phyloP scores from a whole-genome alignment of 2,888 invertebrate genomes.

The Panzeria rudis region DNA sequence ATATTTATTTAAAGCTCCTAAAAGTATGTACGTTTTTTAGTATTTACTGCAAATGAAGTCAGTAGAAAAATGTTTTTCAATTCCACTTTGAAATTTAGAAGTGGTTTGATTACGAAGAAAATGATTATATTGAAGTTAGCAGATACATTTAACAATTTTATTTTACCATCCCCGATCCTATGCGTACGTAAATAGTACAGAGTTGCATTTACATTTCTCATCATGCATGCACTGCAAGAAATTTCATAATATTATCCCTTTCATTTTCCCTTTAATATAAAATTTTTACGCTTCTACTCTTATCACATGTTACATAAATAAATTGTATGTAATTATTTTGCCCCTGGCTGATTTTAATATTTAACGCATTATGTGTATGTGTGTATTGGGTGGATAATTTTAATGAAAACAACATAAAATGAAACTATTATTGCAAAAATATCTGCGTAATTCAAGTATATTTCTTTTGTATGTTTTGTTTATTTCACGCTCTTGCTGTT shows the following conservation, averaged over 20 bases:
- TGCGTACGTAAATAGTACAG: not conserved
- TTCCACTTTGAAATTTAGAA: no score
- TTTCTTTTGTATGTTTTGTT: not conserved
- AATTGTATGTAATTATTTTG: not conserved
- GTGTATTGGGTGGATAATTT: no score
- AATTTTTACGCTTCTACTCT: not conserved
- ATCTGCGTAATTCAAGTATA: constrained; percentile 6
- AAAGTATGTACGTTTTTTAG: no score
- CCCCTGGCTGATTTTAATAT: not conserved
- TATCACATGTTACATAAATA: constrained; percentile 18
- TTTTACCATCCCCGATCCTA: not conserved
- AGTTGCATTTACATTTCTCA: not conserved
- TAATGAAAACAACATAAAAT: constrained; percentile 6
- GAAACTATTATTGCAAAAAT: constrained; percentile 20
- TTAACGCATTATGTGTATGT: not conserved
- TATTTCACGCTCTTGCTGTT: constrained; percentile 22
- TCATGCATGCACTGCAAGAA: not conserved
- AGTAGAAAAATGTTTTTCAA: no score
- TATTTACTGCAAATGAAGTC: no score
- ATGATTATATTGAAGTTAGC: no score
- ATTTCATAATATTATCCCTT: not conserved
- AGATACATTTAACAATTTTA: no score
- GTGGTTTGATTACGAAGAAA: no score
- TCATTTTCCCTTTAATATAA: not conserved
- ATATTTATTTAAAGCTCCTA: no score